phyloP scores from a whole-genome alignment of 2,113 vertebrate genomes.

The Tragelaphus scriptus region DNA sequence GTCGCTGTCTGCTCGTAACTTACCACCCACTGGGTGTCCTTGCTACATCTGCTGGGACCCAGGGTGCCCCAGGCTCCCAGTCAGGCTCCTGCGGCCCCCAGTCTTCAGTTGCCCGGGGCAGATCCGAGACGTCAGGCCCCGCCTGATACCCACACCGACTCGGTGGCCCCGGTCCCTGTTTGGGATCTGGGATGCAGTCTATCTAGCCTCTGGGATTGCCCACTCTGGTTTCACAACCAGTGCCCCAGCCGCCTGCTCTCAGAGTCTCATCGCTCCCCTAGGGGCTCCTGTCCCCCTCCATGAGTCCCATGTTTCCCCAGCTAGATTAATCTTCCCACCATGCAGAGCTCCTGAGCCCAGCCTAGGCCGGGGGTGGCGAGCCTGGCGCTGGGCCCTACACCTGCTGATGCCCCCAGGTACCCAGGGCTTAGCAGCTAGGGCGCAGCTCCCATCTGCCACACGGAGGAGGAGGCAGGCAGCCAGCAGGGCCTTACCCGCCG shows the following conservation, averaged over 20 bases:
- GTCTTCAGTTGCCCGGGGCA: not conserved
- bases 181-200: not conserved
- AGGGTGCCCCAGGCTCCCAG: not conserved
- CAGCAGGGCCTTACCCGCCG: constrained; percentile 82
- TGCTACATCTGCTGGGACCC: not conserved
- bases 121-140: not conserved
- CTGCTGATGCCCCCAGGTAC: not conserved
- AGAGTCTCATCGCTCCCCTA: not conserved
- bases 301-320: not conserved
- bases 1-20: not conserved
- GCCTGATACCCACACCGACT: not conserved
- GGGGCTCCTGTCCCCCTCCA: not conserved
- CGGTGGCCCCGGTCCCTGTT: not conserved
- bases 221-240: not conserved
- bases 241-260: not conserved
- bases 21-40: not conserved
- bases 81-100: not conserved
- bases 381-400: not conserved
- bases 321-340: not conserved
- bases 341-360: not conserved
- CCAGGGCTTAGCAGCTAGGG: not conserved
- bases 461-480: not conserved
- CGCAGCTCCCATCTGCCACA: not conserved
- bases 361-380: not conserved
- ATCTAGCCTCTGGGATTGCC: not conserved